Evolutionary conservation across 1,140 invertebrate genomes (phyloP).

Genomic region (Caenorhabditis latens): DNA sequence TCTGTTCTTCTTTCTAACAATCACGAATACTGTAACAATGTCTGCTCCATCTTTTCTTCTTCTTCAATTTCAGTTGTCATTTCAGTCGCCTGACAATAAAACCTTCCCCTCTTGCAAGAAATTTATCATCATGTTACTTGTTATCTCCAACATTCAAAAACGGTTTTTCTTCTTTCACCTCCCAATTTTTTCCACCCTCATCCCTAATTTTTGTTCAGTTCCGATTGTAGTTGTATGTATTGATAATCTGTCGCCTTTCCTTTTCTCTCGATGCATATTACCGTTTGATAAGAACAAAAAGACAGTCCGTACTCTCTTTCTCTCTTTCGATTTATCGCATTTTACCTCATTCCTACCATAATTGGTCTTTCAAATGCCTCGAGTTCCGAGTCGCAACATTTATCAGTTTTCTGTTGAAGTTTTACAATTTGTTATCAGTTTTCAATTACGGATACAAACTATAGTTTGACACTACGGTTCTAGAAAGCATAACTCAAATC

Average conservation of each 20-base stretch:
- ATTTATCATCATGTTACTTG: constrained; percentile 1
- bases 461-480: neutral
- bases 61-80: neutral
- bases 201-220: neutral
- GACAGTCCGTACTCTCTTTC: constrained; percentile 2
- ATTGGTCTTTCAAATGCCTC: neutral
- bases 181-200: neutral
- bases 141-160: neutral
- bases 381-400: neutral
- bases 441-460: neutral
- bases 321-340: neutral
- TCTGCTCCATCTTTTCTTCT: neutral
- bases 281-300: neutral
- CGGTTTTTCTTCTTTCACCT: neutral
- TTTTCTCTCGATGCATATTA: neutral
- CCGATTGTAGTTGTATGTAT: neutral
- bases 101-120: neutral
- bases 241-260: neutral
- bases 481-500: neutral
- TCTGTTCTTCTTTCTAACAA: too few species aligned
- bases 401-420: neutral
- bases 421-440: neutral
- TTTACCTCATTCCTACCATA: constrained; percentile 49
- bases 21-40: neutral
- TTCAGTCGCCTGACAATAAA: constrained; percentile 2